Base-by-base conservation (phyloP, 2,888 invertebrate genomes). In the Agrenia bidenticulata region DNA sequence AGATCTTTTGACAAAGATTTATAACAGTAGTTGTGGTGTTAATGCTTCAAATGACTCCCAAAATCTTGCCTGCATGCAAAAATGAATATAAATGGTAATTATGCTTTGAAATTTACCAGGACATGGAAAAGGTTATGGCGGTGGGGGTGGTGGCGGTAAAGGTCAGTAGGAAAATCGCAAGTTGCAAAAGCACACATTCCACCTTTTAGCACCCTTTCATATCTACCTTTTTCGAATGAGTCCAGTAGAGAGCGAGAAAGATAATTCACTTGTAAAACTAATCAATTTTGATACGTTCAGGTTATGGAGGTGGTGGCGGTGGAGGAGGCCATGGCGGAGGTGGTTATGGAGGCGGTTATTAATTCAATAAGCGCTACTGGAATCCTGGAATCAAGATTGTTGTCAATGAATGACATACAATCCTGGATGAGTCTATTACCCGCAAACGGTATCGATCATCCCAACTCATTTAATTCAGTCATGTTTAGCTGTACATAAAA, bases 241-340 rank as follows among this genome's bases (percentile, higher is more conserved):
- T 7, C 32, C 54, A 32, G 32, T 32, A 32, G 32, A 32, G 32
- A 32, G 32, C 5, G 32, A 32, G 32, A 32, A 32, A 32, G 11
- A 32, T 32, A 11, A 32, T 32, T 32, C 32, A 32, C 11, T 32
- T 32, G 32, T 32, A 32, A n/a, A n/a, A n/a, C n/a, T n/a, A n/a
- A n/a, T n/a, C n/a, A n/a, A n/a, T n/a, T n/a, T n/a, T n/a, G n/a
- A n/a, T n/a, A n/a, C n/a, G 24, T 37, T n/a, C 49, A 69, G 69
- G 69, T 15, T 66, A 69, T 21, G 66, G 66, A 37, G 69, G 69
- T 24, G 61, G 61, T 13, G 68, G 67, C 37, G 67, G 67, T 11
- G 32, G 32, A 4, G 32, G 32, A 7, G 32, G 32, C 11, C 5
- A 11, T 32, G 32, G 32, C 32, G 5, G 11, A 4, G 32, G 32